Evolutionary conservation across 2,797 vertebrate species (phyloP).

Genomic region (Jordanella pulchra): DNA sequence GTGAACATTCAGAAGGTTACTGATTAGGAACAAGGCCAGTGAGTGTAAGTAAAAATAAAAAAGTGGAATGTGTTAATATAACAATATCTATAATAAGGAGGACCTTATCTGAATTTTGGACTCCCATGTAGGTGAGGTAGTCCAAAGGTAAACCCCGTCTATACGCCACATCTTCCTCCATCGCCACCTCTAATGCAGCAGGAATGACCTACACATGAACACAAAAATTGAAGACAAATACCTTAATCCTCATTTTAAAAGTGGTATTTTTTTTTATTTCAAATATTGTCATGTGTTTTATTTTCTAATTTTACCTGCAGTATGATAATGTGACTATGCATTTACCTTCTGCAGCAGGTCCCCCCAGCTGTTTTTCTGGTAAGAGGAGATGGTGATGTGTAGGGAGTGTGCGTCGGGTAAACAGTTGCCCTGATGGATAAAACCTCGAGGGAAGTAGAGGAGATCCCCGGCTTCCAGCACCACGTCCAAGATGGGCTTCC

Average conservation of each 20-base stretch:
- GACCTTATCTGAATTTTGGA: conserved; percentile 87
- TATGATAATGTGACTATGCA: background rate
- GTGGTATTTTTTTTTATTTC: background rate
- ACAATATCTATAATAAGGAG: background rate
- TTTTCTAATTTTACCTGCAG: background rate
- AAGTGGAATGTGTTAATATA: background rate
- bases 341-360: conserved; percentile 87
- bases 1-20: too few relatives aligned
- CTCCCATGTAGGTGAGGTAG: conserved; percentile 92
- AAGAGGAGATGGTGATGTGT: conserved; percentile 94
- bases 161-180: conserved; percentile 93
- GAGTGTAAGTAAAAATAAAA: background rate
- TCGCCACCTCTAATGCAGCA: conserved; percentile 87
- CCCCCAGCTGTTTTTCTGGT: conserved; percentile 94
- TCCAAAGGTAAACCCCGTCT: conserved; percentile 89
- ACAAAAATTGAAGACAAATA: background rate
- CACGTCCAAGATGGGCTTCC: conserved; percentile 87
- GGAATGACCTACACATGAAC: conserved; percentile 81
- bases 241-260: too few relatives aligned
- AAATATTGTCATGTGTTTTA: background rate
- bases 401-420: conserved; percentile 88
- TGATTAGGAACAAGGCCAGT: too few relatives aligned
- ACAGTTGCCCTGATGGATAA: conserved; percentile 93
- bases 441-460: conserved; percentile 94
- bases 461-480: conserved; percentile 93